Conservation (phyloP, 1,140 invertebrate species). For the Euschistus heros region DNA sequence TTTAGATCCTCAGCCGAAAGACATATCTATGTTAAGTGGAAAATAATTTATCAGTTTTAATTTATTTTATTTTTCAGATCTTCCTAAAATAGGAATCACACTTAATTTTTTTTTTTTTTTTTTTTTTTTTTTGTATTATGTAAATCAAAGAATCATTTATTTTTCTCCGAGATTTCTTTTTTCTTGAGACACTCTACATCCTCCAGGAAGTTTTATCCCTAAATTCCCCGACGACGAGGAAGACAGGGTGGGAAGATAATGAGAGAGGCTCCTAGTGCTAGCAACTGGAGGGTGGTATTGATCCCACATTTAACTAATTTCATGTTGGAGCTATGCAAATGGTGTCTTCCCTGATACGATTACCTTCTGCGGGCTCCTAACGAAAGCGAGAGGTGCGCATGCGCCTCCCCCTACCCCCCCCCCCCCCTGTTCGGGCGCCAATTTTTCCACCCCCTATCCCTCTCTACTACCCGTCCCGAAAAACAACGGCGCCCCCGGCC, state of each 20-base stretch:
- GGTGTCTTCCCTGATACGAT: slow-evolving; percentile 21
- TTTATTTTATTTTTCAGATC: too few relatives aligned
- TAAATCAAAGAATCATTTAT: too few relatives aligned
- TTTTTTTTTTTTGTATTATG: too few relatives aligned
- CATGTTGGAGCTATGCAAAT: slow-evolving; percentile 22
- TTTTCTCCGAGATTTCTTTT: too few relatives aligned
- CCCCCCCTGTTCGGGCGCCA: neutral
- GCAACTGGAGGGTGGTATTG: slow-evolving; percentile 1
- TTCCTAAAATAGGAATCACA: too few relatives aligned
- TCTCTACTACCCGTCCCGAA: slow-evolving; percentile 5
- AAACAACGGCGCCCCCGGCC: slow-evolving; percentile 8
- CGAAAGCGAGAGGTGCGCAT: neutral
- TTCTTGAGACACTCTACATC: too few relatives aligned
- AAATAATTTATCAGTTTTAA: too few relatives aligned
- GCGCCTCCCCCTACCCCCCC: neutral
- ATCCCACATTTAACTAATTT: slow-evolving; percentile 22
- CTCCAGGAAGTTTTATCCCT: too few relatives aligned
- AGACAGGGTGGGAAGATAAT: neutral
- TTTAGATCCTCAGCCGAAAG: too few relatives aligned
- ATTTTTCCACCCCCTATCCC: slow-evolving; percentile 1
- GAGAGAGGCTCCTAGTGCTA: neutral
- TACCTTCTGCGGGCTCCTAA: slow-evolving; percentile 19
- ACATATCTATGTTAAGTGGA: too few relatives aligned
- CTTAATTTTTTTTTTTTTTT: too few relatives aligned
- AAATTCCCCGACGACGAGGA: neutral